Evolutionary conservation across 2,113 vertebrate species (phyloP).

Genomic region (Protomyctophum bolini): DNA sequence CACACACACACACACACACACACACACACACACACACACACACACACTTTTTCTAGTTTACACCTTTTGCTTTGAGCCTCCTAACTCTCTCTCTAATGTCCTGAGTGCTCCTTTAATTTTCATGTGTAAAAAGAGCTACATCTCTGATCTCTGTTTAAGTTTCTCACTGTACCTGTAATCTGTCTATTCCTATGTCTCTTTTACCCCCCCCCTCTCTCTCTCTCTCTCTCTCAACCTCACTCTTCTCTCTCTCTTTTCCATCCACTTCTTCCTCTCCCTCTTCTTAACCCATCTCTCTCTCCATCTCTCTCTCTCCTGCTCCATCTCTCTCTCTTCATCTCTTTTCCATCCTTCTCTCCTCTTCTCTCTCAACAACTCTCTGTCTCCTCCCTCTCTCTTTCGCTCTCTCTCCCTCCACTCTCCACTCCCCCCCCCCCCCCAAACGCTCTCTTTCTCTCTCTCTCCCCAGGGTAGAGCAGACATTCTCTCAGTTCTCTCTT

Average conservation of each 20-base stretch:
- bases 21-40: too few species aligned
- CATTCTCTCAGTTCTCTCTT: slow-evolving; percentile 32
- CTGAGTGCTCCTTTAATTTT: too few species aligned
- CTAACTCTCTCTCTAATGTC: too few species aligned
- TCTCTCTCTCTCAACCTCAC: neutral
- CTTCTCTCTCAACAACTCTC: neutral
- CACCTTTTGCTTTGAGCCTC: too few species aligned
- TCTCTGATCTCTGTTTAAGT: too few species aligned
- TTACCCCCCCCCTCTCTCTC: too few species aligned
- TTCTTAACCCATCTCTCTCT: slow-evolving; percentile 13
- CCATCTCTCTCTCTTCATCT: neutral
- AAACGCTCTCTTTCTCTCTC: neutral
- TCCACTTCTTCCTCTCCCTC: neutral
- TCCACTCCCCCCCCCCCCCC: too few species aligned
- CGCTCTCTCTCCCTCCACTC: slow-evolving; percentile 13
- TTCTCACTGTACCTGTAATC: too few species aligned
- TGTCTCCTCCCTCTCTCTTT: slow-evolving; percentile 14
- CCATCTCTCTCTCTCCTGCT: neutral
- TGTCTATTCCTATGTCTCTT: neutral
- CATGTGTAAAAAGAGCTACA: too few species aligned
- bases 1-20: too few species aligned
- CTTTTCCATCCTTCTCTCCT: neutral
- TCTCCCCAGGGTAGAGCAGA: slow-evolving; percentile 42
- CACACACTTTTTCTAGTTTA: too few species aligned
- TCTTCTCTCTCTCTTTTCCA: neutral